Evolutionary conservation across 2,113 vertebrate genomes (phyloP).

Genomic region (rabbit (Oryctolagus cuniculus)): mOryCun1.1 NC_091433.1:143113501-143114000

Average conservation of each 20-base stretch:
- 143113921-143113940: background rate
- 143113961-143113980: background rate
- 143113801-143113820: constrained; percentile 23
- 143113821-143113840: constrained; percentile 26
- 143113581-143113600: background rate
- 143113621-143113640: background rate
- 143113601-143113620: background rate
- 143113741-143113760: background rate
- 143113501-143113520: background rate
- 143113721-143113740: background rate
- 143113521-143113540: background rate
- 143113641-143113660: background rate
- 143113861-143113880: constrained; percentile 43
- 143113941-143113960: constrained; percentile 13
- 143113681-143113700: background rate
- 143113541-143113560: background rate
- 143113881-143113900: constrained; percentile 19
- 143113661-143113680: background rate
- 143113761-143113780: background rate
- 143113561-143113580: background rate
- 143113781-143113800: background rate
- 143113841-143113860: constrained; percentile 55
- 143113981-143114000: background rate
- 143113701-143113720: background rate
- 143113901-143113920: background rate